phyloP scores from a whole-genome alignment of 2,797 vertebrate species.

The Sternotherus odoratus region DNA sequence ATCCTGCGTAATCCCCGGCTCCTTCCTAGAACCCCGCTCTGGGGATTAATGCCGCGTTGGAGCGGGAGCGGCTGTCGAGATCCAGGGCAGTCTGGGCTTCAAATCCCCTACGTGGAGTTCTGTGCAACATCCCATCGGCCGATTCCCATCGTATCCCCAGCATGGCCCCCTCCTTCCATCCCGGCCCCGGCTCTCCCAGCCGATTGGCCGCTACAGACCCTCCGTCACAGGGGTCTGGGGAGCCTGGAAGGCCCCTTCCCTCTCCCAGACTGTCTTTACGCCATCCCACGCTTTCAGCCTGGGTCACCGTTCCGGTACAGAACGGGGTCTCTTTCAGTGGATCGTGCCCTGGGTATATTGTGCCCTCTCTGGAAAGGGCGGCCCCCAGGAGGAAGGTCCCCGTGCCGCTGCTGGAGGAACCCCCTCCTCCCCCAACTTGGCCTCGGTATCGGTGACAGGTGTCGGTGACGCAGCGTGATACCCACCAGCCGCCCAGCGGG shows the following conservation, averaged over 20 bases:
- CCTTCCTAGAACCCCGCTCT: background rate
- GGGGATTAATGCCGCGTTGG: background rate
- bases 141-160: too few relatives aligned
- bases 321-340: background rate
- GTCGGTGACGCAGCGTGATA: too few relatives aligned
- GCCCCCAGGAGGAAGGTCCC: background rate
- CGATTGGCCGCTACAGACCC: background rate
- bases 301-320: background rate
- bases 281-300: background rate
- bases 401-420: background rate
- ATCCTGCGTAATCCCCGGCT: background rate
- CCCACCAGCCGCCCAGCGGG: too few relatives aligned
- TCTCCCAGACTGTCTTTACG: background rate
- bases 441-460: too few relatives aligned
- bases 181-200: background rate
- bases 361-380: background rate
- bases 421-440: too few relatives aligned
- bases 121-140: background rate
- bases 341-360: rapidly evolving
- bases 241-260: background rate
- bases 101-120: background rate
- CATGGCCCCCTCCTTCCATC: background rate
- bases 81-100: background rate
- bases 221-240: background rate
- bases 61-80: background rate